Conservation (phyloP, 2,888 invertebrate species). For the Eupeodes luniger region DNA sequence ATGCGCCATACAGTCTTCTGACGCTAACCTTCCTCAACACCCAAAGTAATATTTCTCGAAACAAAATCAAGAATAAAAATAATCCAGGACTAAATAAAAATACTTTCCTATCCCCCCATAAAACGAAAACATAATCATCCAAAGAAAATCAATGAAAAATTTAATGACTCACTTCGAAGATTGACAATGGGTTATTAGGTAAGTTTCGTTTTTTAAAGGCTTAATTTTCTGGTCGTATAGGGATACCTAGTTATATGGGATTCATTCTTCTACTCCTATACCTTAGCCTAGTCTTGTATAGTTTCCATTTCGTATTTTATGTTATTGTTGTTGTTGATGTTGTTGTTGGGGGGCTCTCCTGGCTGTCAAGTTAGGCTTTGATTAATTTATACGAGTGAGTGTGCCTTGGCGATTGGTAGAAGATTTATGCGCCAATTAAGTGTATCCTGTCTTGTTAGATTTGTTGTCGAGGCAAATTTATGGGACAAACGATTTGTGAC, state of each 20-base stretch:
- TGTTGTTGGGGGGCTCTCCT: constrained; percentile 51
- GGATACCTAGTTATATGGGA: constrained; percentile 38
- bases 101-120: neutral
- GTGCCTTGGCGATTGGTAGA: constrained; percentile 72
- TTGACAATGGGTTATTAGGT: constrained; percentile 75
- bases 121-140: neutral
- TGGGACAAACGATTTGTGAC: constrained; percentile 76
- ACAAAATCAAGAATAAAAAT: too few species aligned
- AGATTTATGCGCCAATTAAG: constrained; percentile 76
- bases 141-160: constrained; percentile 42
- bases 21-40: too few species aligned
- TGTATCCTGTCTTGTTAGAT: constrained; percentile 77
- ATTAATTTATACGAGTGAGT: constrained; percentile 73
- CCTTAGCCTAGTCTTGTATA: constrained; percentile 30
- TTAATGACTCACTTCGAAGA: constrained; percentile 71
- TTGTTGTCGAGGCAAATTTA: constrained; percentile 75
- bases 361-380: constrained; percentile 50
- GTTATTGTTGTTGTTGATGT: constrained; percentile 31
- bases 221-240: constrained; percentile 72
- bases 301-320: constrained; percentile 54
- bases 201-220: constrained; percentile 69
- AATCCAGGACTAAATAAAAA: too few species aligned
- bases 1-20: too few species aligned
- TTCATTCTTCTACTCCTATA: constrained; percentile 40
- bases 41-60: too few species aligned